Evolutionary conservation across 2,113 vertebrate genomes (phyloP).

Genomic region (Neodon shergylaensis): DNA sequence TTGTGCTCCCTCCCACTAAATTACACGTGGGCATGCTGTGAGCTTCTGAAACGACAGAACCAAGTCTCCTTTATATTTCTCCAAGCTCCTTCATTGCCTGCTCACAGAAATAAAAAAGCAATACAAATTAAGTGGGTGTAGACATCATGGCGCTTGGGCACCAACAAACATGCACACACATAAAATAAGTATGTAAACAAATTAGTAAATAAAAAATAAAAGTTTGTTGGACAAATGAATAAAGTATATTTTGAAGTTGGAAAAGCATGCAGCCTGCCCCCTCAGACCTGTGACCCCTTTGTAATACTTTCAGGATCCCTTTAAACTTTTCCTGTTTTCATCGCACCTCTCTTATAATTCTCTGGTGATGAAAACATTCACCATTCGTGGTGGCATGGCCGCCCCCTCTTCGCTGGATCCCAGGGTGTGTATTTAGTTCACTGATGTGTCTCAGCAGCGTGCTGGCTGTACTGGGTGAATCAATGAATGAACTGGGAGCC

Average conservation of each 20-base stretch:
- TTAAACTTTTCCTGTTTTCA: not conserved
- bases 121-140: not conserved
- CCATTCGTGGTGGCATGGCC: not conserved
- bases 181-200: not conserved
- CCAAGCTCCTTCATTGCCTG: not conserved
- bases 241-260: not conserved
- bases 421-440: not conserved
- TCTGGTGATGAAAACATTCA: not conserved
- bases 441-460: not conserved
- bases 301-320: not conserved
- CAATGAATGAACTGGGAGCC: not conserved
- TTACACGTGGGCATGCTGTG: not conserved
- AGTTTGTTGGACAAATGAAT: not conserved
- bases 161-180: not conserved
- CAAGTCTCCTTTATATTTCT: not conserved
- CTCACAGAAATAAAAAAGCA: not conserved
- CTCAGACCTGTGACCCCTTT: not conserved
- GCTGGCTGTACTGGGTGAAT: not conserved
- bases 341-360: not conserved
- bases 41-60: not conserved
- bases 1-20: not conserved
- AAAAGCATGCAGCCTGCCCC: not conserved
- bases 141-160: not conserved
- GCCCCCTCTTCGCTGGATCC: not conserved
- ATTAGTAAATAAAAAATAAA: not conserved